Evolutionary conservation across 2,113 vertebrate genomes (phyloP), one percentile per base, ranked within the genome.

Genomic region (Neoarius graeffei): DNA sequence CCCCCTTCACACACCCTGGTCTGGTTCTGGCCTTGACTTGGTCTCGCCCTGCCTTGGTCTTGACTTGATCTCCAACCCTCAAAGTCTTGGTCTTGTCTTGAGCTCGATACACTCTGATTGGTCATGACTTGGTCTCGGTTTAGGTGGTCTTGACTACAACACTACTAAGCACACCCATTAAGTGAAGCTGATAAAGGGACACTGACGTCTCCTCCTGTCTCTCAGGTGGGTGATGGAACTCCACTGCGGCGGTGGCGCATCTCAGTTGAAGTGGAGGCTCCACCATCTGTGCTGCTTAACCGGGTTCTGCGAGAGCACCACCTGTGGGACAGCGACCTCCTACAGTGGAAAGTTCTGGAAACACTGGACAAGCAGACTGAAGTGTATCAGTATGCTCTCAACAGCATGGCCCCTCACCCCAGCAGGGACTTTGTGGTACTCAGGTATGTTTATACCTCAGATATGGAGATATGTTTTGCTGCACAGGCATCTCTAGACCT

Each of bases 371-470:
- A 94, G 87, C 98, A 98, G 87, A 99, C 97, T 0, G 98, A 99
- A 83, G 93, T 99, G 90, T 99, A 97, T 88, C 97, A 97, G 91
- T 98, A 97, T n/a, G 96, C 96, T 91, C 86, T 97, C 92, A 94
- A 94, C 92, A 97, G 95, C 94, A 99, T 99, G 98, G 94, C 96
- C 56, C 98, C 98, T 35, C 98, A 98, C 57, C 97, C 98, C 0
- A 92, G 94, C 93, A 95, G 96, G 87, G 98, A 99, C 92, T 99
- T 97, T n/a, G 96, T 99, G 30, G 95, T 99, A 89, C 96, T 99
- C 80, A 97, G 98, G 98, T 99, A 94, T 74, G 48, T 0, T 14
- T n/a, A 64, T 27, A 64, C 4, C 5, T 48, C 48, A 25, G 15
- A 5, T 27, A 19, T 48, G 76, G 7, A 85, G 15, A 4, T 15